Evolutionary conservation across 1,140 invertebrate genomes (phyloP), one percentile per base, ranked within the genome.

Genomic region (Nasonia longicornis): DNA sequence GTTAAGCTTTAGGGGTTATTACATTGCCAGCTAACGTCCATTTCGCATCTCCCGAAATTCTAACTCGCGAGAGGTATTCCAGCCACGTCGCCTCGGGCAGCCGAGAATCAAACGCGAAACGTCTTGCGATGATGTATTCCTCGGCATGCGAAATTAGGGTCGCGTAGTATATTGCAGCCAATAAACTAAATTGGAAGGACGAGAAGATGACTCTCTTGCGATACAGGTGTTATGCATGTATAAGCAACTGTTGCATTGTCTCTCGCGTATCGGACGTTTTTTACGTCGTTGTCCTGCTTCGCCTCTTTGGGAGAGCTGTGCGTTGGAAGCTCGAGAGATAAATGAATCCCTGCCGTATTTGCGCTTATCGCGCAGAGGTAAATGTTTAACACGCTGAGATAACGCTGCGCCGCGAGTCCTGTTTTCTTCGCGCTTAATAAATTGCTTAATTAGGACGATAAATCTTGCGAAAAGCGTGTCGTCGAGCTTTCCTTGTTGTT

Each of bases 71-170:
- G 45, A 48, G 11, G 14, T 48, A 48, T 48, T 48, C 45, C 45
- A 48, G 45, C 45, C 12, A 14, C 45, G 45, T 48, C 14, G 45
- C 45, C 45, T 48, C 45, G 45, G 45, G 45, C 12, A 16, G 14
- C 3, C 3, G 45, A 12, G 45, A 48, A 48, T 48, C 45, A 48
- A 48, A 16, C 45, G 12, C 14, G 45, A 48, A 48, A 48, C 10
- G 45, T 14, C 45, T 48, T 48, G 45, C 45, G 14, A 48, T 48
- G 45, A 42, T 48, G 14, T 48, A 14, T 48, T 16, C 14, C 69
- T 69, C 29, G 48, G 77, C 52, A 42, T 63, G 58, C 38, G 70
- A 74, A 66, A 74, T 73, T 73, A 66, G 12, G 45, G 12, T 48
- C 45, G 12, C 45, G 45, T 16, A 16, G 14, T 48, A 48, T 16